Conservation (phyloP, 92 coral and sea anemone genomes). For the Zoanthus sociatus region DNA sequence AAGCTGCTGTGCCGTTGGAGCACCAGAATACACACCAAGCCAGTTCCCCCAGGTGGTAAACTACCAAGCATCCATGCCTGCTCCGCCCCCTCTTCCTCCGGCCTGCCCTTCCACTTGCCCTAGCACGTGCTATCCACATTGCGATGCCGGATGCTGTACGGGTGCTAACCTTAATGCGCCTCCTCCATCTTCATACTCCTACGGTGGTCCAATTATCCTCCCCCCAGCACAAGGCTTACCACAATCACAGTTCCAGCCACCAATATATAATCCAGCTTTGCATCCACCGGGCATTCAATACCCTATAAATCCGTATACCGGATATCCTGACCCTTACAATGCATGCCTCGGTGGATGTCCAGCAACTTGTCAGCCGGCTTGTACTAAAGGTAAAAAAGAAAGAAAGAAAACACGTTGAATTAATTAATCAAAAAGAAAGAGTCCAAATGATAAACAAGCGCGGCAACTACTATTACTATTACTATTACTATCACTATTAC, state of each 20-base stretch:
- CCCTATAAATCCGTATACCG: conserved; percentile 36
- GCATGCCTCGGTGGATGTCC: conserved; percentile 74
- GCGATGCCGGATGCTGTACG: conserved; percentile 88
- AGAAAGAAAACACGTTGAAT: too few species aligned
- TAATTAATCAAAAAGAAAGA: too few species aligned
- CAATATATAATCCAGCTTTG: conserved; percentile 13
- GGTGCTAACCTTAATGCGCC: conserved; percentile 45
- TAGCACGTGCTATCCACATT: conserved; percentile 83
- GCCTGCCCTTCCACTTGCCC: conserved; percentile 86
- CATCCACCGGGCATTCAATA: conserved; percentile 31
- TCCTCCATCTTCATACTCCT: conserved; percentile 57
- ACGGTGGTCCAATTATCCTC: conserved; percentile 36
- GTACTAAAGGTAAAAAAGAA: conserved; percentile 62
- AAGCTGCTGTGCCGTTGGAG: conserved; percentile 92
- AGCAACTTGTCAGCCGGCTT: conserved; percentile 72
- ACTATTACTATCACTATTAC: too few species aligned
- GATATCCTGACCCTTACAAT: conserved; percentile 47
- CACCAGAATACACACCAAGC: conserved; percentile 87
- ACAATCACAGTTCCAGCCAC: conserved; percentile 31
- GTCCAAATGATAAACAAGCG: too few species aligned
- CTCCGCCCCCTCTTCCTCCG: conserved; percentile 89
- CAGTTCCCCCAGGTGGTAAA: conserved; percentile 90
- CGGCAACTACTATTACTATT: too few species aligned
- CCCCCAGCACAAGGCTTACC: conserved; percentile 45
- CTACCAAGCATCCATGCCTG: conserved; percentile 83